These are phyloP conservation scores for Calephelis virginiensis DNA, from an alignment of 1,140 invertebrate species.

Conservation along the genomic window DNA sequence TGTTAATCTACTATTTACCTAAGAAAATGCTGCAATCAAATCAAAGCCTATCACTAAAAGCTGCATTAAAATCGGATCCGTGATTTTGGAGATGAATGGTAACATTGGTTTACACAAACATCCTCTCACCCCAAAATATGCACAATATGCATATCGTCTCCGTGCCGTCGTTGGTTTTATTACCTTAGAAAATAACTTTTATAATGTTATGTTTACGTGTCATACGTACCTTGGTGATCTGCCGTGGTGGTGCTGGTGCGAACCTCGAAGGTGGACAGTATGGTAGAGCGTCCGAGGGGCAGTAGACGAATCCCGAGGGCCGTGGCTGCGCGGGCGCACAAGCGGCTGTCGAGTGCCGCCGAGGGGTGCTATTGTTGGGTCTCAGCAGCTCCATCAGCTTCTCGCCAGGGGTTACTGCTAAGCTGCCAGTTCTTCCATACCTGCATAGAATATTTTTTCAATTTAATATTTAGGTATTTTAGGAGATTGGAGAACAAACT, in stretches of 20 bases:
- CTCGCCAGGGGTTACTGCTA: conserved; percentile 67
- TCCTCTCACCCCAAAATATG: too few relatives aligned
- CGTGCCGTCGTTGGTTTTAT: too few relatives aligned
- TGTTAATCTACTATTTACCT: too few relatives aligned
- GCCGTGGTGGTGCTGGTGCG: conserved; percentile 50
- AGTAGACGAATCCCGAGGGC: conserved; percentile 68
- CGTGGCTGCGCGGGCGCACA: conserved; percentile 57
- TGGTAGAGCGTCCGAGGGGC: conserved; percentile 72
- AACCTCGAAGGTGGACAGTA: conserved; percentile 73
- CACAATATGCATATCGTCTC: too few relatives aligned
- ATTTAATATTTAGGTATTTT: background rate
- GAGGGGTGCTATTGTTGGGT: conserved; percentile 54
- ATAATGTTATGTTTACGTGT: background rate
- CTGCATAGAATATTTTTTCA: conserved; percentile 31
- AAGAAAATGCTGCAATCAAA: too few relatives aligned
- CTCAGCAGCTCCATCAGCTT: conserved; percentile 65
- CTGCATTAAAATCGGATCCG: too few relatives aligned
- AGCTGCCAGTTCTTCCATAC: conserved; percentile 69
- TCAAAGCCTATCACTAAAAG: too few relatives aligned
- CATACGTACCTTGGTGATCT: conserved; percentile 47
- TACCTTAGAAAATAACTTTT: too few relatives aligned
- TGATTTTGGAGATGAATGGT: too few relatives aligned
- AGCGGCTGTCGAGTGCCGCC: conserved; percentile 68
- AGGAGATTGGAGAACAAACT: too few relatives aligned
- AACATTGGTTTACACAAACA: too few relatives aligned